Evolutionary conservation across 2,797 vertebrate species (phyloP).

Genomic region (Enteromius radiatus): DNA sequence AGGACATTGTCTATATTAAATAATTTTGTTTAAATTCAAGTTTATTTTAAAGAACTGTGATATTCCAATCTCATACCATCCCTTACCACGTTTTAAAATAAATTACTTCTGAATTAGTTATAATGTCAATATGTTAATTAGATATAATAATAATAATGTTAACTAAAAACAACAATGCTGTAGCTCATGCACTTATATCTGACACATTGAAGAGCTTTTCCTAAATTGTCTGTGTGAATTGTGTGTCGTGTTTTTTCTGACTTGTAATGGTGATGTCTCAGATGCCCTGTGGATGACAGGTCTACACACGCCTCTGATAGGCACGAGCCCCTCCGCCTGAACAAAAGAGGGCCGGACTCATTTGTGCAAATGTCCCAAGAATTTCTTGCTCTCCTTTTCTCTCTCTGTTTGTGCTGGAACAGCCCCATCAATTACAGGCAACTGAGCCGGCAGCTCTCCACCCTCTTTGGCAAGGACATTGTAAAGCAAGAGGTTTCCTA

Average conservation of each 20-base stretch:
- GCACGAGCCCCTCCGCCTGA: conserved; percentile 26
- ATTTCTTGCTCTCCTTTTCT: conserved; percentile 47
- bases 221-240: neutral
- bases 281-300: neutral
- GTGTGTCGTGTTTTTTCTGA: neutral
- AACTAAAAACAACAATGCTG: neutral
- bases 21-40: neutral
- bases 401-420: conserved; percentile 31
- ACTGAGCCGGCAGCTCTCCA: conserved; percentile 38
- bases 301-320: conserved; percentile 28
- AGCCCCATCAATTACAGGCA: conserved; percentile 50
- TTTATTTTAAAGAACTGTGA: conserved; percentile 1
- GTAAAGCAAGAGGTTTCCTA: conserved; percentile 11
- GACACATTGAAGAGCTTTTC: neutral
- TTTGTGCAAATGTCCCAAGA: conserved; percentile 45
- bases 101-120: neutral
- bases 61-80: neutral
- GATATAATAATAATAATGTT: neutral
- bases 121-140: too few relatives aligned
- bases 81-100: neutral
- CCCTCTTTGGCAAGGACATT: conserved; percentile 46
- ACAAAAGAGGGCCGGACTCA: conserved; percentile 43
- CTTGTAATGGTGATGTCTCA: conserved; percentile 25
- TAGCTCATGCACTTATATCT: neutral
- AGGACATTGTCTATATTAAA: neutral